Evolutionary conservation across 35 echinoderm and acorn worm genomes (phyloP), one percentile per base, ranked within the genome.

Genomic region (Lytechinus pictus): DNA sequence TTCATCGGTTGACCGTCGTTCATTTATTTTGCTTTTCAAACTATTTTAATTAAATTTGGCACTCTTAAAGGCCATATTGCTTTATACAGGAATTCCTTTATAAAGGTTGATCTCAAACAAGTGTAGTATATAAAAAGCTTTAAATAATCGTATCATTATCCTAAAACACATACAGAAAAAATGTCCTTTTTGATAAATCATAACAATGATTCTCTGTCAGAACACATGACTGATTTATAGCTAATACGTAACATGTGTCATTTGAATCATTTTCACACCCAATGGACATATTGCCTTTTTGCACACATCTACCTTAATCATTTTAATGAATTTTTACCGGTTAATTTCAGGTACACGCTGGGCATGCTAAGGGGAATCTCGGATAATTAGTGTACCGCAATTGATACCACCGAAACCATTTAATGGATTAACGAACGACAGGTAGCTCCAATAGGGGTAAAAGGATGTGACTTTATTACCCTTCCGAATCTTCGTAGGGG

Each of bases 391-490:
- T 4, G 19, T 4, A 79, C 66, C 66, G 66, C 66, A 79, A 79
- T 24, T 79, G 66, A 79, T 79, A 79, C 66, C 66, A 79, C 66
- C 66, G 16, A 79, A 79, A 16, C 12, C 19, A 79, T 79, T 79
- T n/a, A 24, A 79, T 79, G 66, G 66, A 79, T 79, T 79, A 79
- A 79, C 21, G 66, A 79, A 79, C 66, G 66, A 79, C 66, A 79
- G 66, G 66, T 79, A 79, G 66, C 19, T 79, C 66, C 66, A 79
- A 24, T 24, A 79, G 66, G 66, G 66, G 66, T 24, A 79, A 24
- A 6, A 79, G 66, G 66, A 79, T 79, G 66, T 79, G 19, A 79
- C 66, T 58, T 13, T 79, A 79, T 79, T 79, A 79, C 66, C 66
- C 19, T 14, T 79, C 8, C 33, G 33, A 24, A 79, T 79, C 16